phyloP scores from a whole-genome alignment of 2,113 vertebrate genomes.

The Percina caprodes region DNA sequence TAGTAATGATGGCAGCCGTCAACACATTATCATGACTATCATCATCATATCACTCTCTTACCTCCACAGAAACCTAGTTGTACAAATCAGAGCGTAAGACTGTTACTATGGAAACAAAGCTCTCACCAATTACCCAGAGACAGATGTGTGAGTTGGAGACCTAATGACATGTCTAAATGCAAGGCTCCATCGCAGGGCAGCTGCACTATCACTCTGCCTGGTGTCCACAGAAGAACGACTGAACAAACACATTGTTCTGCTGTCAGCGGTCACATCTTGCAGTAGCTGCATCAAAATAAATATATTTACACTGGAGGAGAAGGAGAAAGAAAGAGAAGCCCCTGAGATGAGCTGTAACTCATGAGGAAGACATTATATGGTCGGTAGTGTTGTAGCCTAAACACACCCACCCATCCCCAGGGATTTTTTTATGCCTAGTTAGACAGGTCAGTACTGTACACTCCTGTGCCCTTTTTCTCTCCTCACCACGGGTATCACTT shows the following conservation, averaged over 20 bases:
- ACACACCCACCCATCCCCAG: not conserved
- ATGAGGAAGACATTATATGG: not conserved
- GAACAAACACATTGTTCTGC: not conserved
- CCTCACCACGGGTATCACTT: not conserved
- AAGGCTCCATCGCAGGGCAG: constrained; percentile 46
- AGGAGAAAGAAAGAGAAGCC: not conserved
- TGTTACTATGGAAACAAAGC: constrained; percentile 75
- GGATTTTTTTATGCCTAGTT: too few species aligned
- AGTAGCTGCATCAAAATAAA: not conserved
- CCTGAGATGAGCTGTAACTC: not conserved
- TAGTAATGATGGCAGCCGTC: constrained; percentile 23
- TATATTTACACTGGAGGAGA: not conserved
- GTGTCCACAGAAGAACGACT: not conserved
- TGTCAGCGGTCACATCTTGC: not conserved
- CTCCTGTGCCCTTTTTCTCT: not conserved
- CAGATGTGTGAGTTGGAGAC: constrained; percentile 62
- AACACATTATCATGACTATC: constrained; percentile 15
- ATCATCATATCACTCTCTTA: constrained; percentile 1
- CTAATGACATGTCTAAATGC: constrained; percentile 77
- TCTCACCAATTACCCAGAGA: constrained; percentile 63
- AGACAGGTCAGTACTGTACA: too few species aligned
- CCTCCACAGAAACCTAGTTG: constrained; percentile 14
- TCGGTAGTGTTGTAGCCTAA: not conserved
- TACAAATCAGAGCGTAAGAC: constrained; percentile 33
- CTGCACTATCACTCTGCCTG: constrained; percentile 5